phyloP scores from a whole-genome alignment of 2,797 vertebrate genomes.

The Bovichtus variegatus region DNA sequence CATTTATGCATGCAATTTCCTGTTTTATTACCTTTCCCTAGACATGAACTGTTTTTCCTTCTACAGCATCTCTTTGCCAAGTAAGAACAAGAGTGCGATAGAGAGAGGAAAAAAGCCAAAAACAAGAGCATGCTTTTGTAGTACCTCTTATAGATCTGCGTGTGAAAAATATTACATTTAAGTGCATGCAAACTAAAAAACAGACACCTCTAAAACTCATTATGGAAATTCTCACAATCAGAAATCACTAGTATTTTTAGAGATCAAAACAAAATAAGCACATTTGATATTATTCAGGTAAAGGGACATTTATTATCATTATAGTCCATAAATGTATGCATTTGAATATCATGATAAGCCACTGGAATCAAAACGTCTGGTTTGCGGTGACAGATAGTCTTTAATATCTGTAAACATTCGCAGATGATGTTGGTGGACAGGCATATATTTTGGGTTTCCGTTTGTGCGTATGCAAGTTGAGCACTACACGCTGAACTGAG shows the following conservation, averaged over 20 bases:
- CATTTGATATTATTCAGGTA: background rate
- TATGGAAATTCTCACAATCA: background rate
- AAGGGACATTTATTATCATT: background rate
- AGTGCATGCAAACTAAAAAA: background rate
- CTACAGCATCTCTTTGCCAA: conserved; percentile 3
- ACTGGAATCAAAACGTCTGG: background rate
- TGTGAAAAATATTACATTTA: background rate
- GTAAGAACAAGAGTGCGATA: background rate
- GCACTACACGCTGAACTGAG: conserved; percentile 56
- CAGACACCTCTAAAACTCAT: background rate
- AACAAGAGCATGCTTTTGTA: conserved; percentile 14
- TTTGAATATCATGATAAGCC: background rate
- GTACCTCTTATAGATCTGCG: background rate
- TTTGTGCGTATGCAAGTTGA: conserved; percentile 48
- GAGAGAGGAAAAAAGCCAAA: conserved; percentile 33
- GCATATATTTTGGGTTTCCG: conserved; percentile 36
- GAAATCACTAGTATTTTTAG: background rate
- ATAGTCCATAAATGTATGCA: background rate
- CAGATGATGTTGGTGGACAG: conserved; percentile 25
- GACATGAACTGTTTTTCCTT: conserved; percentile 7
- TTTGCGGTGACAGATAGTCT: conserved; percentile 1
- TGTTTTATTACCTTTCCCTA: conserved; percentile 1
- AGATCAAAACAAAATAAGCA: background rate
- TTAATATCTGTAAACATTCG: conserved; percentile 22
- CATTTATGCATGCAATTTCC: conserved; percentile 24